Evolutionary conservation across 2,888 invertebrate genomes (phyloP), one percentile per base, ranked within the genome.

Genomic region (Conomelus anceps): DNA sequence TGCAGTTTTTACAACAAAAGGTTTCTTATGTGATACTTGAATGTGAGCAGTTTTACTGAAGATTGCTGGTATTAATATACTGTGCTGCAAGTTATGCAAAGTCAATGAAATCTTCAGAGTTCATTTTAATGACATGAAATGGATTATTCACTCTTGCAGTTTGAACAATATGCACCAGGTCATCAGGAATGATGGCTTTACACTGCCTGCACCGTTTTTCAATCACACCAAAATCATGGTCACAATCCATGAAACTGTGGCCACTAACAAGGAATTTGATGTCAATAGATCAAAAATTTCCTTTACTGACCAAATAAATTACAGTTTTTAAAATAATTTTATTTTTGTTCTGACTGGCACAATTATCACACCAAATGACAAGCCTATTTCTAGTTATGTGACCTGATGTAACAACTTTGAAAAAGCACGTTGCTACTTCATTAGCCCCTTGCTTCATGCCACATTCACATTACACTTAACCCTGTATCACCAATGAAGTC

Each of bases 251-350:
- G 84, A 89, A 90, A 86, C 91, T 90, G 86, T 91, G 90, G 22
- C 91, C 91, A 84, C 86, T 87, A 3, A 91, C 89, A 22, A 91
- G 88, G 87, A 90, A 90, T 88, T 90, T 89, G 23, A 90, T 84
- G 24, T 91, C 90, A 29, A 90, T 88, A n/a, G 26, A 86, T 22
- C 88, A 24, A 87, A 88, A 90, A 86, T 89, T 88, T 23, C 90
- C 86, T 29, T 89, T 85, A 22, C n/a, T 24, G 22, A 90, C 88
- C 17, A 90, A 86, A 34, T 86, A 90, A 23, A 93, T 91, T 90
- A 93, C 92, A 0, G 92, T 92, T 23, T 93, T 90, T 22, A 92
- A 22, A 1, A 93, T 90, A 92, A 92, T 91, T 90, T 92, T 92
- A 23, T 92, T 92, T 63, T 91, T 89, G 29, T 91, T 91, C 87